phyloP scores from a whole-genome alignment of 35 echinoderm and acorn worm genomes.

The Holothuria glaberrima region DNA sequence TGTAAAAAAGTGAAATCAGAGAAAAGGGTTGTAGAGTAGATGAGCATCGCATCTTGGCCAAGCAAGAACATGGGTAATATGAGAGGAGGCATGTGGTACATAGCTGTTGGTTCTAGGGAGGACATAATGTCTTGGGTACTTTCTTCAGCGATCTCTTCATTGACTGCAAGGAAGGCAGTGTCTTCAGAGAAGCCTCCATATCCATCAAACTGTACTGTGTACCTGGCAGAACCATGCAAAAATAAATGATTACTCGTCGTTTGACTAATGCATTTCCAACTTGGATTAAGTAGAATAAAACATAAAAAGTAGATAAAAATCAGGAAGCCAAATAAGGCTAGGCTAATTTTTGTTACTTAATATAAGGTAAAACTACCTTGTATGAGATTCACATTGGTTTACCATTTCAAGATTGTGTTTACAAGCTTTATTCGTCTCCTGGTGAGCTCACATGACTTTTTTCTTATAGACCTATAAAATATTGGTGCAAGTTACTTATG shows the following conservation, averaged over 20 bases:
- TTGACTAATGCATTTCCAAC: neutral
- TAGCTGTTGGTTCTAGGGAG: neutral
- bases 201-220: constrained; percentile 8
- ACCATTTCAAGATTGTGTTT: neutral
- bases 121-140: neutral
- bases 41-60: neutral
- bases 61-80: constrained; percentile 10
- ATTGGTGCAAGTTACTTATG: no score
- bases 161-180: neutral
- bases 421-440: no score
- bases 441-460: no score
- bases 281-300: no score
- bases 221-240: neutral
- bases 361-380: no score
- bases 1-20: neutral
- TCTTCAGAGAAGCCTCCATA: neutral
- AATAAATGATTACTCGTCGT: no score
- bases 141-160: neutral
- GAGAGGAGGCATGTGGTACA: constrained; percentile 4
- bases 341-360: no score
- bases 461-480: no score
- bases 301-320: no score
- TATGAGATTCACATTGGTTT: neutral
- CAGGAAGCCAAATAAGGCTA: no score
- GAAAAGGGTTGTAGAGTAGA: constrained; percentile 8